These are phyloP conservation scores for Chaitophorus viminalis DNA, from an alignment of 2,888 invertebrate genomes.

Conservation along the genomic window DNA sequence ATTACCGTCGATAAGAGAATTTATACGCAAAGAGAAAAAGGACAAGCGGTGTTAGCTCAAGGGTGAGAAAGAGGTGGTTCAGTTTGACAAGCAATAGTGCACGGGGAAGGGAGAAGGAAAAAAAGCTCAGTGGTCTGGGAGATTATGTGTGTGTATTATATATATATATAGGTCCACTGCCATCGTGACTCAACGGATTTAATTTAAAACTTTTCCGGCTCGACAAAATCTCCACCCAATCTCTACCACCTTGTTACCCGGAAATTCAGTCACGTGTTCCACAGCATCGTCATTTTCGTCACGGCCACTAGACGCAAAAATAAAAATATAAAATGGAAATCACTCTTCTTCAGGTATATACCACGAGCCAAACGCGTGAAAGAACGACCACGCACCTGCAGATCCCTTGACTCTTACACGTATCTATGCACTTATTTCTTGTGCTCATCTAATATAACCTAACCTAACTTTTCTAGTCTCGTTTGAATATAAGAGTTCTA, in stretches of 20 bases:
- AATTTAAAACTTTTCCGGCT: constrained; percentile 56
- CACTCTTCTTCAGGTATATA: neutral
- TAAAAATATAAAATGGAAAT: neutral
- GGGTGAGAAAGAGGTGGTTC: neutral
- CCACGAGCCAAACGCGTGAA: neutral
- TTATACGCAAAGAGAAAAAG: neutral
- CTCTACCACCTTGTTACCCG: neutral
- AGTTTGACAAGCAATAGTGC: neutral
- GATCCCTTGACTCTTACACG: neutral
- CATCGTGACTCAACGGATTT: constrained; percentile 44
- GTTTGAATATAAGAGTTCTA: neutral
- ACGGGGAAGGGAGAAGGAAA: neutral
- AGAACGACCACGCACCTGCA: neutral
- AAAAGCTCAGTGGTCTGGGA: constrained; percentile 12
- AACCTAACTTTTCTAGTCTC: neutral
- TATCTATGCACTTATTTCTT: neutral
- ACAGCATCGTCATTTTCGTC: neutral
- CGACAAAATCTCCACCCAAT: constrained; percentile 42
- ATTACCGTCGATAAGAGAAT: neutral
- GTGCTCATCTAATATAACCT: neutral
- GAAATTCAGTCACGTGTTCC: constrained; percentile 55
- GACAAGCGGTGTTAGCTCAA: neutral
- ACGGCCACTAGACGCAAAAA: neutral
- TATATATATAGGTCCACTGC: neutral
- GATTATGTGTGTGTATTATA: neutral